A percentile compares a stretch with the other conserved stretches of the same genome.
These are phyloP conservation scores for Yasuhikotakia modesta DNA, from an alignment of 2,797 vertebrate genomes.

Conservation along the genomic window DNA sequence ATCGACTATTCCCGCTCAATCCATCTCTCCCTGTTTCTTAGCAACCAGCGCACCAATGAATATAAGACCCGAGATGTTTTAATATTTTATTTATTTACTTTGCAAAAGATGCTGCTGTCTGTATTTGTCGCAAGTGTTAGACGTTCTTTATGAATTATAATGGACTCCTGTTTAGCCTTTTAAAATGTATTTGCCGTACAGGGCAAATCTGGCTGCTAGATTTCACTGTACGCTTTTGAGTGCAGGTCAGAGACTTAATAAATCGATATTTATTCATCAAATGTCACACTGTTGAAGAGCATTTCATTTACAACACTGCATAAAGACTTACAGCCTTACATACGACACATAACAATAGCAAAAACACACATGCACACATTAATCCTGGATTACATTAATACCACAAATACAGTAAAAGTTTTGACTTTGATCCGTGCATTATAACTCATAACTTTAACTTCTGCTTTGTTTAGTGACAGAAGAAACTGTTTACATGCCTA, in stretches of 20 bases:
- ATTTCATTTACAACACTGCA: neutral
- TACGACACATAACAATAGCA: neutral
- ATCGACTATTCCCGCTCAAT: constrained; percentile 81
- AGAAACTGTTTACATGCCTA: neutral
- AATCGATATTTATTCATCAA: neutral
- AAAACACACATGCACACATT: neutral
- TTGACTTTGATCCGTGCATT: neutral
- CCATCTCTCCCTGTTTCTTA: constrained; percentile 83
- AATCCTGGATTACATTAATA: neutral
- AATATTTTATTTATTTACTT: constrained; percentile 69
- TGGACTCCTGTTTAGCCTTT: neutral
- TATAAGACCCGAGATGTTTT: constrained; percentile 73
- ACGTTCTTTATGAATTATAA: constrained; percentile 24
- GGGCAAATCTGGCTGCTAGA: neutral
- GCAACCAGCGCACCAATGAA: constrained; percentile 76
- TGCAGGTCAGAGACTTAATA: neutral
- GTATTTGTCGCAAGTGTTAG: constrained; percentile 33
- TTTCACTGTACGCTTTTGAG: constrained; percentile 1
- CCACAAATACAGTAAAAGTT: neutral
- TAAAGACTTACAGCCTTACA: neutral
- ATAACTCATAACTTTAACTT: neutral
- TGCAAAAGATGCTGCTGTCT: constrained; percentile 44
- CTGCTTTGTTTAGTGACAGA: neutral
- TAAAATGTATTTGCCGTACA: neutral
- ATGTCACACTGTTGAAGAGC: constrained; percentile 11